phyloP scores from a whole-genome alignment of 2,797 vertebrate genomes.

The Halcyon smyrnensis region DNA sequence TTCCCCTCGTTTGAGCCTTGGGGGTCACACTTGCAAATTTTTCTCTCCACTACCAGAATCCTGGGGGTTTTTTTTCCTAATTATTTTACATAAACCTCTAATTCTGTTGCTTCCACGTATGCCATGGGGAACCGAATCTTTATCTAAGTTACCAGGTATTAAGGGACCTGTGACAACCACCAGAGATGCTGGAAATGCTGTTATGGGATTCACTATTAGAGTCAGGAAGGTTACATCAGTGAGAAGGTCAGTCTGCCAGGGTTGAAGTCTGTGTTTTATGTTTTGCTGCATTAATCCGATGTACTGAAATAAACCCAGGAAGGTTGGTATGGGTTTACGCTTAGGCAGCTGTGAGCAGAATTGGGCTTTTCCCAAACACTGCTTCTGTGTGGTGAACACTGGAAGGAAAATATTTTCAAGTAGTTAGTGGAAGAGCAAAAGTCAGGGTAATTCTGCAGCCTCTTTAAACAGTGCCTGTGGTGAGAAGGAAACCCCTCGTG shows the following conservation, averaged over 20 bases:
- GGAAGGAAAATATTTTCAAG: background rate
- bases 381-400: background rate
- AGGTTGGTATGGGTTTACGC: fast-evolving
- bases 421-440: background rate
- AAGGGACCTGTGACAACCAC: background rate
- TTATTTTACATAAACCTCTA: background rate
- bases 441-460: background rate
- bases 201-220: background rate
- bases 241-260: background rate
- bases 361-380: background rate
- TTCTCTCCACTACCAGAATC: background rate
- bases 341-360: background rate
- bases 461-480: background rate
- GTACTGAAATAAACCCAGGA: background rate
- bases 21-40: background rate
- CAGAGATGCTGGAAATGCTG: background rate
- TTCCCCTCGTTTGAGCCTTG: background rate
- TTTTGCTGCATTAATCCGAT: background rate
- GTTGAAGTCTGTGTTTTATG: background rate
- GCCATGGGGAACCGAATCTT: background rate
- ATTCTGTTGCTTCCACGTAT: background rate
- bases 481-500: background rate
- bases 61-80: background rate
- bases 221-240: background rate
- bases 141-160: background rate